phyloP scores from a whole-genome alignment of 2,113 vertebrate genomes.

The Panthera tigris region DNA sequence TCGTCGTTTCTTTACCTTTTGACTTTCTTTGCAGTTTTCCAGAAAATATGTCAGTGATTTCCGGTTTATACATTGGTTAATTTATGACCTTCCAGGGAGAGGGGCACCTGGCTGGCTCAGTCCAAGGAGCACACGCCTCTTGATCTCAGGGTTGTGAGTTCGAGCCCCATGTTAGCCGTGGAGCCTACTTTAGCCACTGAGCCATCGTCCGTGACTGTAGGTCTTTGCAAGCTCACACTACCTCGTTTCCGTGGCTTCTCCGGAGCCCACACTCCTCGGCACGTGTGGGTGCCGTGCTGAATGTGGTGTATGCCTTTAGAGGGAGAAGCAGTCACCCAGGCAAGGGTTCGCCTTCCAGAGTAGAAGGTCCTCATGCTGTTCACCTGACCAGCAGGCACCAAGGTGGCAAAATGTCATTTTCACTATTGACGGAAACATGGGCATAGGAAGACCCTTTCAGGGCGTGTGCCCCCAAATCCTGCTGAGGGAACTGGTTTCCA shows the following conservation, averaged over 20 bases:
- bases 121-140: too few species aligned
- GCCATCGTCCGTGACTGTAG: neutral
- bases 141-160: too few species aligned
- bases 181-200: too few species aligned
- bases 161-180: too few species aligned
- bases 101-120: too few species aligned
- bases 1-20: neutral
- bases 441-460: accelerated
- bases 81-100: neutral
- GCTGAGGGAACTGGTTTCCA: neutral
- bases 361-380: neutral
- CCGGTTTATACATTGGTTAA: neutral
- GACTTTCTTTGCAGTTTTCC: neutral
- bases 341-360: neutral
- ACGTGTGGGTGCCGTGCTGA: accelerated
- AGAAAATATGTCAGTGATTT: neutral
- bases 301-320: accelerated
- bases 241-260: too few species aligned
- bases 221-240: neutral
- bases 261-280: accelerated
- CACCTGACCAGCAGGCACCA: accelerated
- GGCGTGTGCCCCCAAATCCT: accelerated
- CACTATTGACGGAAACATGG: neutral
- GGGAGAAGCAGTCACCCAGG: accelerated
- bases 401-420: neutral